Conservation (phyloP, 2,888 invertebrate species). For the Tipula lateralis region DNA sequence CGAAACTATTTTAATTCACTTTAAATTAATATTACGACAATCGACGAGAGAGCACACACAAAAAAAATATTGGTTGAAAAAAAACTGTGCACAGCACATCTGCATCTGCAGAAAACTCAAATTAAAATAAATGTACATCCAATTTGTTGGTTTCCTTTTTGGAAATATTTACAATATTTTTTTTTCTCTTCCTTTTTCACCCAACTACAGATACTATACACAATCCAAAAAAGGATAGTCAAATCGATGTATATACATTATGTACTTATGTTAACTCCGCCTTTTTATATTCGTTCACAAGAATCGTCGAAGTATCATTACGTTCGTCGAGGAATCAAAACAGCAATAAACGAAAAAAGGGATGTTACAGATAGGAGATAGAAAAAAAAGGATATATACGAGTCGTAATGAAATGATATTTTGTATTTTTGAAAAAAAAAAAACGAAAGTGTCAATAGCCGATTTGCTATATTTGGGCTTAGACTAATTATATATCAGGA, state of each 20-base stretch:
- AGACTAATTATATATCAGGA: neutral
- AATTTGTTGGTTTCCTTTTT: neutral
- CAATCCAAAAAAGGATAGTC: constrained; percentile 12
- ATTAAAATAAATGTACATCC: constrained; percentile 14
- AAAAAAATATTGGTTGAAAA: neutral
- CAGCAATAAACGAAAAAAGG: neutral
- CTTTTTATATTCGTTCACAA: neutral
- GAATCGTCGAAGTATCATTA: neutral
- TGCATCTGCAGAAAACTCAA: constrained; percentile 28
- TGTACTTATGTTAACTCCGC: neutral
- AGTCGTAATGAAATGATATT: neutral
- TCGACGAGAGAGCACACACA: neutral
- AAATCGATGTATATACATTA: neutral
- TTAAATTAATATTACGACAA: neutral
- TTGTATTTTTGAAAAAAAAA: neutral
- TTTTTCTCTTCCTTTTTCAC: neutral
- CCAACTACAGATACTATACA: neutral
- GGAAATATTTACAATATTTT: neutral
- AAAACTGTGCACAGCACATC: constrained; percentile 26
- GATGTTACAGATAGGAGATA: neutral
- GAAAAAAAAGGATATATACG: neutral
- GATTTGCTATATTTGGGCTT: neutral
- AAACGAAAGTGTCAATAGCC: constrained; percentile 29
- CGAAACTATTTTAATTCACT: neutral
- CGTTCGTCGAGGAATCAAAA: neutral